Percentiles rank a stretch among this genome's conserved stretches.
These are phyloP conservation scores for Phaonia tiefii DNA, from an alignment of 2,888 invertebrate genomes.

Conservation along the genomic window DNA sequence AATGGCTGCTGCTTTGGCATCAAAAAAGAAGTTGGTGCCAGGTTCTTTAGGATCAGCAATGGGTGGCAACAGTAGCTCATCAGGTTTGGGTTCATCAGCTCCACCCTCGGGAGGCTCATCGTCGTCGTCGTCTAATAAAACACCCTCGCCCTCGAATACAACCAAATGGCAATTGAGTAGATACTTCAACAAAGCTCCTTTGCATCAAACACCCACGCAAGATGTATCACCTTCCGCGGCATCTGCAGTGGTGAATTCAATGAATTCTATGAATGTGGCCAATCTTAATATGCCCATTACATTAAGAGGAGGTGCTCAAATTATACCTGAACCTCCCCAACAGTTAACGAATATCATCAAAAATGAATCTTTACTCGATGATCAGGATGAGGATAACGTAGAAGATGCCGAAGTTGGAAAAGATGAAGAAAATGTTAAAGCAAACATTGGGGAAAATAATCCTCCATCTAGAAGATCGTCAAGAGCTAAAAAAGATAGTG, in stretches of 20 bases:
- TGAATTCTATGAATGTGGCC: constrained; percentile 72
- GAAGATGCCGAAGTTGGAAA: constrained; percentile 62
- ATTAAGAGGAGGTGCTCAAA: constrained; percentile 76
- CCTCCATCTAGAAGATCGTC: constrained; percentile 42
- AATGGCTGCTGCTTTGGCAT: constrained; percentile 56
- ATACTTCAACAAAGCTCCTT: constrained; percentile 75
- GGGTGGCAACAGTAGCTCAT: constrained; percentile 70
- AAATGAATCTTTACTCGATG: constrained; percentile 72
- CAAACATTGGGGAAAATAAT: too few relatives aligned
- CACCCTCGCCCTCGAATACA: constrained; percentile 77
- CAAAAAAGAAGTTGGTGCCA: constrained; percentile 70
- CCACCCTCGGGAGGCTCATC: constrained; percentile 69
- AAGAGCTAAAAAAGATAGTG: constrained; percentile 44
- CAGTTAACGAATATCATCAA: constrained; percentile 75
- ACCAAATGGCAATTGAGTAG: constrained; percentile 77
- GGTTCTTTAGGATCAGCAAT: constrained; percentile 71
- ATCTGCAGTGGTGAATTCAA: constrained; percentile 62
- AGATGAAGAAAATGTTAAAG: constrained; percentile 12
- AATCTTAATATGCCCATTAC: constrained; percentile 76
- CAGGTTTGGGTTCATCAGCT: constrained; percentile 66
- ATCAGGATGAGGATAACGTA: constrained; percentile 70
- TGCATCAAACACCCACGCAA: constrained; percentile 69
- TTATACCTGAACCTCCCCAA: constrained; percentile 76
- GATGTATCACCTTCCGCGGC: constrained; percentile 71
- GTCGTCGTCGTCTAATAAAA: constrained; percentile 75